Conservation (phyloP, 2,113 vertebrate genomes). For the Corydoras maculifer region DNA sequence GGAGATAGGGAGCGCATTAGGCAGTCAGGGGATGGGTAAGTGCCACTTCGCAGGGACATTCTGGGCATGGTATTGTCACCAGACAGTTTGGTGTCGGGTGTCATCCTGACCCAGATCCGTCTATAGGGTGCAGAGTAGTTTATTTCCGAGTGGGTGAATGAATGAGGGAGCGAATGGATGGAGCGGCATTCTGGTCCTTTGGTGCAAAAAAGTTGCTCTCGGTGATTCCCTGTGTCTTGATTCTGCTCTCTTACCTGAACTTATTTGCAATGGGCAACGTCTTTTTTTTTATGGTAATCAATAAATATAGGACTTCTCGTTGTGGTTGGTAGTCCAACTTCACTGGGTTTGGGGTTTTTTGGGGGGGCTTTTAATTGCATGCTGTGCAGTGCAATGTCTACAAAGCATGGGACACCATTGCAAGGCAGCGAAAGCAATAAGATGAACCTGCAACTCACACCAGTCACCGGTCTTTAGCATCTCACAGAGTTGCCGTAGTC, state of each 20-base stretch:
- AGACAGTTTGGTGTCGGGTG: background rate
- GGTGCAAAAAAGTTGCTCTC: too few species aligned
- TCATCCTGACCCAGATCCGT: conserved; percentile 11
- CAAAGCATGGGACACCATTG: too few species aligned
- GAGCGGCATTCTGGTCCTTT: too few species aligned
- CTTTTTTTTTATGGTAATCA: too few species aligned
- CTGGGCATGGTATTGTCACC: conserved; percentile 2
- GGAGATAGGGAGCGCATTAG: conserved; percentile 15
- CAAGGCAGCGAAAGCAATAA: background rate
- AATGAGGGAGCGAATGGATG: conserved; percentile 14
- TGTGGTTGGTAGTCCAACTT: too few species aligned
- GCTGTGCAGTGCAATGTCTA: too few species aligned
- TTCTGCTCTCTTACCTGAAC: background rate
- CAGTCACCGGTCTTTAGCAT: conserved; percentile 3
- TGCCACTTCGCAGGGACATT: background rate
- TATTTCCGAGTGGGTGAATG: conserved; percentile 19
- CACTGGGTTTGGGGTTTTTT: too few species aligned
- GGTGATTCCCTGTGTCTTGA: too few species aligned
- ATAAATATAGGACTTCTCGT: too few species aligned
- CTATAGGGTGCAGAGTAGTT: conserved; percentile 3
- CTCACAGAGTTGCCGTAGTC: conserved; percentile 18
- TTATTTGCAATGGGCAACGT: too few species aligned
- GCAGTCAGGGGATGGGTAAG: conserved; percentile 9
- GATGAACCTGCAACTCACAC: background rate
- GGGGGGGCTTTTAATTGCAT: too few species aligned